Evolutionary conservation across 2,797 vertebrate genomes (phyloP).

Genomic region (Ctenopoma multispine): DNA sequence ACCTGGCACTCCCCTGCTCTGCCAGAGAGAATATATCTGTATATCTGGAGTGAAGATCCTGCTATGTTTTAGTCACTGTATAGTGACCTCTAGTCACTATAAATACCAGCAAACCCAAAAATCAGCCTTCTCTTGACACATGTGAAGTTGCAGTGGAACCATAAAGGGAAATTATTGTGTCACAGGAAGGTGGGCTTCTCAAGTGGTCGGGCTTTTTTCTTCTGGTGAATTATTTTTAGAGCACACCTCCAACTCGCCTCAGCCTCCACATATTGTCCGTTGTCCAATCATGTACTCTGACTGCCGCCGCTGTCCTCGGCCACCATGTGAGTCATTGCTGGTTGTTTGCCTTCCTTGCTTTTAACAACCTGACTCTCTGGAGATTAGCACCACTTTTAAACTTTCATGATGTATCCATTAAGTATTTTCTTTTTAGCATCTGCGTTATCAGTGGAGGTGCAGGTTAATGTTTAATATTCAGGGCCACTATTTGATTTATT

Average conservation of each 20-base stretch:
- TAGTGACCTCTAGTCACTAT: neutral
- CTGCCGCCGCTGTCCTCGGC: constrained; percentile 23
- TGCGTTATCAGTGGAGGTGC: constrained; percentile 19
- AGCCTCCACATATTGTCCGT: constrained; percentile 43
- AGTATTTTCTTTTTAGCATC: neutral
- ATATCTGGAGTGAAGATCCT: constrained; percentile 8
- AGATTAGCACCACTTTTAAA: constrained; percentile 56
- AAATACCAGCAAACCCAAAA: constrained; percentile 9
- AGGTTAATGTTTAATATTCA: constrained; percentile 45
- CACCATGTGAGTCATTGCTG: constrained; percentile 62
- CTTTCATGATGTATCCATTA: constrained; percentile 62
- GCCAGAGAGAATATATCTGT: constrained; percentile 19
- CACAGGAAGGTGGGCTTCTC: constrained; percentile 41
- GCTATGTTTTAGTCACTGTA: constrained; percentile 17
- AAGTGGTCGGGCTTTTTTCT: constrained; percentile 17
- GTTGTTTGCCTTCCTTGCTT: constrained; percentile 40
- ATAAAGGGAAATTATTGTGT: constrained; percentile 19
- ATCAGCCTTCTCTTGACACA: neutral
- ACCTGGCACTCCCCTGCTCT: constrained; percentile 7
- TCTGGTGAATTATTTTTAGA: constrained; percentile 65
- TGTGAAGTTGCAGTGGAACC: neutral
- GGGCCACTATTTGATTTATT: constrained; percentile 29
- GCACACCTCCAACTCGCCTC: constrained; percentile 34
- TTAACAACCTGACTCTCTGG: constrained; percentile 37
- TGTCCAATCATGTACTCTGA: constrained; percentile 20